phyloP scores from a whole-genome alignment of 2,888 invertebrate genomes.

The Eupsilia transversa region DNA sequence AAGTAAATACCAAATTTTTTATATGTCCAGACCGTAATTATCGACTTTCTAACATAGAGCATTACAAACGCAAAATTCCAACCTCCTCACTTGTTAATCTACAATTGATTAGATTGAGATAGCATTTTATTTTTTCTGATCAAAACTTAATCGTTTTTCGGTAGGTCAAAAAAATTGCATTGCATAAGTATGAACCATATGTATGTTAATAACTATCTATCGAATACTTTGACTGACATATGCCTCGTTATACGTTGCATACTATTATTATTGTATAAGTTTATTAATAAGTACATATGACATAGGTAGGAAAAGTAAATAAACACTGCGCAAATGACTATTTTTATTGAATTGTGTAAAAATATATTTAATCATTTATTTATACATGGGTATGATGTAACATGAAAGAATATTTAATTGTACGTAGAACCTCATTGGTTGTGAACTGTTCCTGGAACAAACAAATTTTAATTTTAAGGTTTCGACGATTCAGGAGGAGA shows the following conservation, averaged over 20 bases:
- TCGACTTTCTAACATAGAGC: conserved; percentile 2
- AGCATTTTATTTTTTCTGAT: not conserved
- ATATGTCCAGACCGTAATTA: not conserved
- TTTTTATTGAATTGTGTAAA: conserved; percentile 51
- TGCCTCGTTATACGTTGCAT: not conserved
- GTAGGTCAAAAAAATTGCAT: not conserved
- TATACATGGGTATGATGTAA: conserved; percentile 18
- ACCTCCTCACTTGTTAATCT: not conserved
- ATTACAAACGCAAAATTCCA: not conserved
- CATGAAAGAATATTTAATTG: not conserved
- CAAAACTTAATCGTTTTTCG: not conserved
- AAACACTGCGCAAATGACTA: conserved; percentile 47
- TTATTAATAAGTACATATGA: conserved; percentile 8
- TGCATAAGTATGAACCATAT: not conserved
- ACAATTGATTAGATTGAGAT: conserved; percentile 23
- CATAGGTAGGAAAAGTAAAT: conserved; percentile 35
- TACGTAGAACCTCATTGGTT: conserved; percentile 35
- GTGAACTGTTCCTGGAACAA: conserved; percentile 69
- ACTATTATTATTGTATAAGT: not conserved
- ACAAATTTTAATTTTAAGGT: conserved; percentile 86
- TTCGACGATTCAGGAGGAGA: conserved; percentile 83
- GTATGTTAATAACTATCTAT: not conserved
- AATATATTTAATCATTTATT: conserved; percentile 45
- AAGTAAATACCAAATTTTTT: not conserved
- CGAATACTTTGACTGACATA: not conserved